Evolutionary conservation across 1,140 invertebrate species (phyloP), one percentile per base, ranked within the genome.

Genomic region (Cherax quadricarinatus): DNA sequence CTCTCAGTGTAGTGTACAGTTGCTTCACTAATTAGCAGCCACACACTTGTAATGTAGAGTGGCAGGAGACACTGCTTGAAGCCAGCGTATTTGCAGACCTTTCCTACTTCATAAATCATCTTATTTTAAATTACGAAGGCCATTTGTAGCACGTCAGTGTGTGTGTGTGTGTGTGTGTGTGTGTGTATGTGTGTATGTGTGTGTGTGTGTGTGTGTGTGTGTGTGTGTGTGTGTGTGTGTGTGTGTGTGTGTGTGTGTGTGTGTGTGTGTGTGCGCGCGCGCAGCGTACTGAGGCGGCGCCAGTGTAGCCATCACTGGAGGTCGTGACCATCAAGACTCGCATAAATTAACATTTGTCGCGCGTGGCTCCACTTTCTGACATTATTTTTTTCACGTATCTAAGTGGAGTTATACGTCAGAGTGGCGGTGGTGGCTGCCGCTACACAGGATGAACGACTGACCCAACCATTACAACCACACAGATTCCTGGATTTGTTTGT

Each of bases 81-180:
- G 30, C 30, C 30, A 41, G 30, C 30, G 30, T 41, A 41, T 41
- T 41, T 41, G 30, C 30, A 41, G 30, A 41, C 30, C 30, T 41
- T 41, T 41, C 30, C 30, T 41, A 1, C 30, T 41, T 41, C 30
- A 41, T 41, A 41, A 41, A 41, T 41, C 30, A 41, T 41, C 30
- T 0, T 41, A 41, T 41, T 41, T 41, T 41, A 41, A 41, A 41
- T 41, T 41, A 41, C 30, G 30, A 41, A 41, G 30, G 30, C 30
- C 30, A 41, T 41, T 41, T 41, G 30, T 41, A 41, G 30, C 30
- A 49, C 16, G 79, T 80, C 30, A 16, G 79, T 80, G 79, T 41
- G 30, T 41, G 30, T 41, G 30, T 41, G 60, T 85, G 60, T 70
- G 60, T 85, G 60, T 70, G 83, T 85, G 60, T 85, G 83, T 85